Evolutionary conservation across 2,888 invertebrate genomes (phyloP).

Genomic region (Eupithecia exiguata): DNA sequence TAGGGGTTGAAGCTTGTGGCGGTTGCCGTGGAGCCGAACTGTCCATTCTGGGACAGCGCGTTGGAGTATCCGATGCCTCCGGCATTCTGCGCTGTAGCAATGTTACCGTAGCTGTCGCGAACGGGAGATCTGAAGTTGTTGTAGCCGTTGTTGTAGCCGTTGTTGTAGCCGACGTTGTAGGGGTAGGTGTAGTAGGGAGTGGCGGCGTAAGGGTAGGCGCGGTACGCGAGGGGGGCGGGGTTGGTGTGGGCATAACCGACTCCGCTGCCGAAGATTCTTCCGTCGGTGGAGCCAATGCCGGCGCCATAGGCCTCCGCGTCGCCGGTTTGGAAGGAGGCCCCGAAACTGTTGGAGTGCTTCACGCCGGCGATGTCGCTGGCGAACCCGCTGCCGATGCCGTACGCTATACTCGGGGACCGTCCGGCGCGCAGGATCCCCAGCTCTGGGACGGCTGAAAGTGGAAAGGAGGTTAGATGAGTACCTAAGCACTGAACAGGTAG

Average conservation of each 20-base stretch:
- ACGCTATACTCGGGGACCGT: conserved; percentile 69
- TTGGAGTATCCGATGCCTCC: conserved; percentile 61
- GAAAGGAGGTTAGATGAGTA: background rate
- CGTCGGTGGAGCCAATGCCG: conserved; percentile 56
- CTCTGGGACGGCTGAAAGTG: conserved; percentile 46
- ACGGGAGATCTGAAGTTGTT: conserved; percentile 30
- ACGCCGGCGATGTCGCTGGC: conserved; percentile 75
- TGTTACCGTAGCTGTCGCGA: conserved; percentile 51
- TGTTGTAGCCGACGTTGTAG: conserved; percentile 41
- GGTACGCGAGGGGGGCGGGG: conserved; percentile 43
- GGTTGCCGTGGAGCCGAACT: conserved; percentile 60
- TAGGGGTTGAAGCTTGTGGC: conserved; percentile 54
- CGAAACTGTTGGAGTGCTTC: conserved; percentile 68
- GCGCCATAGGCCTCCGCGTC: conserved; percentile 66
- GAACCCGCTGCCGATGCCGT: conserved; percentile 74
- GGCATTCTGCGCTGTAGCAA: conserved; percentile 61
- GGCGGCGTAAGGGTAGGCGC: conserved; percentile 38
- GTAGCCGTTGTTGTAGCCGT: background rate
- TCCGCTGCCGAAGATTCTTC: conserved; percentile 61
- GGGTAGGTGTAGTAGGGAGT: conserved; percentile 46
- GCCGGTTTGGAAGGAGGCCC: conserved; percentile 66
- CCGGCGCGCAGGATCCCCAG: conserved; percentile 55
- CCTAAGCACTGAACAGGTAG: background rate
- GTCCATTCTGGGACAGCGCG: conserved; percentile 59
- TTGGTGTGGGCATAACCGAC: conserved; percentile 64